These are phyloP conservation scores for Typhlomys cinereus DNA, from an alignment of 2,113 vertebrate genomes.

Conservation along the genomic window DNA sequence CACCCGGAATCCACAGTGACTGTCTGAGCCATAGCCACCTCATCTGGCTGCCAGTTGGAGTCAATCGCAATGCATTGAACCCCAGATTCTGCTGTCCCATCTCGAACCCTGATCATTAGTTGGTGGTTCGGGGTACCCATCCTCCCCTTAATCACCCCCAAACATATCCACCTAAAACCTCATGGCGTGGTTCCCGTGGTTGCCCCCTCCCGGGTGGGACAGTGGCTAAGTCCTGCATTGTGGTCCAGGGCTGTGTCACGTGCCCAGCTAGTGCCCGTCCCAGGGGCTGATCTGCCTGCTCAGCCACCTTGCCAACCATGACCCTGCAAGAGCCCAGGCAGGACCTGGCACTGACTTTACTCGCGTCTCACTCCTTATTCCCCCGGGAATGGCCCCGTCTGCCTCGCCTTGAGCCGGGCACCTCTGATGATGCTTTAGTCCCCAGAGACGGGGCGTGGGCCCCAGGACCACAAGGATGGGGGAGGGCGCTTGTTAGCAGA, in stretches of 20 bases:
- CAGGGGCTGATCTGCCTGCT: neutral
- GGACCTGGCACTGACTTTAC: rapidly evolving
- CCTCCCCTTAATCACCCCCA: neutral
- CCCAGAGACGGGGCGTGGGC: too few relatives aligned
- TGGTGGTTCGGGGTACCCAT: rapidly evolving
- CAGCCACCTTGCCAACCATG: neutral
- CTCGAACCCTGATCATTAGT: neutral
- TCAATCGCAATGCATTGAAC: neutral
- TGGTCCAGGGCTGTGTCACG: rapidly evolving
- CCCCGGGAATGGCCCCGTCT: neutral
- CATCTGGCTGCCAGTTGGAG: neutral
- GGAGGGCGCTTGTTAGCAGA: too few relatives aligned
- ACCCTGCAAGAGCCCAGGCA: neutral
- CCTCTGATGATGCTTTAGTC: too few relatives aligned
- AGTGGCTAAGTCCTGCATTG: neutral
- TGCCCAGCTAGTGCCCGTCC: neutral
- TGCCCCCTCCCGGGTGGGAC: rapidly evolving
- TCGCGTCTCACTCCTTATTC: rapidly evolving
- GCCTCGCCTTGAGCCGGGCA: neutral
- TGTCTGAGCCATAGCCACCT: too few relatives aligned
- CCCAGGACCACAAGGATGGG: too few relatives aligned
- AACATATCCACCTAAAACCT: neutral
- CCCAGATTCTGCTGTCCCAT: neutral
- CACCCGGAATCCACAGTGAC: neutral
- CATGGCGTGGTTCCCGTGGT: neutral